phyloP scores from a whole-genome alignment of 2,113 vertebrate genomes.

The Alexandromys fortis region DNA sequence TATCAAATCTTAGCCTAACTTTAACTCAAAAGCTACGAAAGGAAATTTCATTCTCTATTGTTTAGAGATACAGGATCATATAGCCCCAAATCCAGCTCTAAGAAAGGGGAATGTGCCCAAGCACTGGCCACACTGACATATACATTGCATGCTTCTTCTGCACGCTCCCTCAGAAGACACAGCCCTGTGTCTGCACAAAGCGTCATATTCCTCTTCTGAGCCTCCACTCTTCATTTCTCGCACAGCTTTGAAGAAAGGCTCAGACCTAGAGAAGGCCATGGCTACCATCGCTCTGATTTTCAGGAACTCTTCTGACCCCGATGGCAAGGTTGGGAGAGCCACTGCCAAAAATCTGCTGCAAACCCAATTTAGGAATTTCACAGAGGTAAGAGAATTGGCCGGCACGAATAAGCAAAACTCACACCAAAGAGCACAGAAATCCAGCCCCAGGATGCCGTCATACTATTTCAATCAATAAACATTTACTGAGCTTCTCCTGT shows the following conservation, averaged over 20 bases:
- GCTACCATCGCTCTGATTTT: slow-evolving; percentile 84
- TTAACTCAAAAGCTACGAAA: neutral
- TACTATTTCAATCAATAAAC: neutral
- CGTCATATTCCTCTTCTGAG: slow-evolving; percentile 36
- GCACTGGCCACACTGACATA: neutral
- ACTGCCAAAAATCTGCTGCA: slow-evolving; percentile 84
- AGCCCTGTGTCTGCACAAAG: neutral
- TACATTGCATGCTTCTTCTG: neutral
- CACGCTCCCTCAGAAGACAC: neutral
- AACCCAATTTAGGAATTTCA: slow-evolving; percentile 85
- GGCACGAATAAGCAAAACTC: rapidly evolving
- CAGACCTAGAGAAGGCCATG: slow-evolving; percentile 88
- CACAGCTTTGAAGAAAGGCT: slow-evolving; percentile 85
- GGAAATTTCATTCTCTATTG: neutral
- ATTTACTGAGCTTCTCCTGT: neutral
- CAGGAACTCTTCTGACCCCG: slow-evolving; percentile 78
- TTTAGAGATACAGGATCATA: neutral
- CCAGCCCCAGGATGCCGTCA: neutral
- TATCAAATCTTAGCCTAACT: neutral
- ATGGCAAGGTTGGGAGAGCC: slow-evolving; percentile 86
- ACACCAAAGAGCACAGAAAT: neutral
- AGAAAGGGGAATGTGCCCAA: neutral
- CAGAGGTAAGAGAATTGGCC: slow-evolving; percentile 83
- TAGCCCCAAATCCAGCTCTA: rapidly evolving
- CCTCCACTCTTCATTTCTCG: neutral